A percentile compares a stretch with the other conserved stretches of the same genome.
Conservation (phyloP, 2,113 vertebrate genomes). For the Anser cygnoides region DNA sequence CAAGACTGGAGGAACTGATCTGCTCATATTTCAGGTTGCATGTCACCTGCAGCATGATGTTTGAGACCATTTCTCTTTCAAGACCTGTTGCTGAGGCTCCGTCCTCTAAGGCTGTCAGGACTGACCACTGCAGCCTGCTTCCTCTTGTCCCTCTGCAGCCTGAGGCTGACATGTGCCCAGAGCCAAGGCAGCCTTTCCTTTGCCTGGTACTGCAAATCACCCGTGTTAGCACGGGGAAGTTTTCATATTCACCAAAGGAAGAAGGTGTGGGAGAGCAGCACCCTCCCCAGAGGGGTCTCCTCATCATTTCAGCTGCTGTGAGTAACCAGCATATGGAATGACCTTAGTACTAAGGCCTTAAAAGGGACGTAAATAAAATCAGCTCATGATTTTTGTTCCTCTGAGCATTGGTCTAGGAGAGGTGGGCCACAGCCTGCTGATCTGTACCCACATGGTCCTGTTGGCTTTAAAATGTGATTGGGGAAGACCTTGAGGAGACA, state of each 20-base stretch:
- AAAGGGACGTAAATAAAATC: not conserved
- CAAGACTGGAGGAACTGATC: not conserved
- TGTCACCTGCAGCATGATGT: not conserved
- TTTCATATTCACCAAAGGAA: not conserved
- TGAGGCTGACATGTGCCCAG: not conserved
- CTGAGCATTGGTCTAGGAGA: not conserved
- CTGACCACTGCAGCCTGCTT: not conserved
- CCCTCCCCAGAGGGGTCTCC: not conserved
- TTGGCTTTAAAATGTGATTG: not conserved
- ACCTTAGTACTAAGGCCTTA: not conserved
- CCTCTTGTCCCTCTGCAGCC: not conserved
- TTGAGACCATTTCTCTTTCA: not conserved
- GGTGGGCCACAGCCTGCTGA: not conserved
- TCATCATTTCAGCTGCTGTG: not conserved
- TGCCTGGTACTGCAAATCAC: not conserved
- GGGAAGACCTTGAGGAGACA: not conserved
- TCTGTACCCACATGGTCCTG: not conserved
- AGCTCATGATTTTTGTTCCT: not conserved
- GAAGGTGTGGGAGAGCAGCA: not conserved
- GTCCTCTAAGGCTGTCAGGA: not conserved
- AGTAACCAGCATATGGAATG: not conserved
- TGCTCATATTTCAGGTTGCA: not conserved
- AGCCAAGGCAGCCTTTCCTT: not conserved
- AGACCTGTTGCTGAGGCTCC: not conserved
- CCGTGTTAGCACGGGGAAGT: not conserved